These are phyloP conservation scores for Tiliqua scincoides DNA, from an alignment of 2,113 vertebrate genomes.

Conservation along the genomic window DNA sequence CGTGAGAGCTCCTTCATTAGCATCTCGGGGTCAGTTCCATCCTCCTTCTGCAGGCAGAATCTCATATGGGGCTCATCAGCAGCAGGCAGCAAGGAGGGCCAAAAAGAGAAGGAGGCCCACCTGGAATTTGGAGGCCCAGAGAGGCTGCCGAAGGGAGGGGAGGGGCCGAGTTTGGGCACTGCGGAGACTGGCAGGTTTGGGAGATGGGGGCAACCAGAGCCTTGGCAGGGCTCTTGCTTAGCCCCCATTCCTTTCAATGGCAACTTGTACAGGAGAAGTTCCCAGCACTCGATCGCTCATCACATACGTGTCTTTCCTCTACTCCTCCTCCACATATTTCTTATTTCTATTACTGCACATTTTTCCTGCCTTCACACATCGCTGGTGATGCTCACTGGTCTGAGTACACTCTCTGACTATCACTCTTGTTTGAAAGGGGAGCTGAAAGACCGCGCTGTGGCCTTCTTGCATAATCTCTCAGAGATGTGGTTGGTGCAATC, in stretches of 20 bases:
- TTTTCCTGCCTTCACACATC: not conserved
- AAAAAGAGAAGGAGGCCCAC: no score
- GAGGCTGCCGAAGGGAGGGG: no score
- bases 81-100: no score
- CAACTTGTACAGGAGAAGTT: not conserved
- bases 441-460: not conserved
- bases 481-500: not conserved
- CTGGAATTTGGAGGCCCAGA: no score
- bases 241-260: not conserved
- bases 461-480: not conserved
- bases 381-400: no score
- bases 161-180: no score
- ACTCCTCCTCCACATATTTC: not conserved
- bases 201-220: no score
- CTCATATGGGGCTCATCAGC: conserved; percentile 8
- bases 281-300: no score
- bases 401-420: no score
- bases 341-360: not conserved
- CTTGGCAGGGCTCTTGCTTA: not conserved
- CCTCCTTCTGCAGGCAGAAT: conserved; percentile 47
- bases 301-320: not conserved
- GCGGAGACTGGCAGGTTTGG: no score
- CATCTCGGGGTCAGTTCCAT: conserved; percentile 41
- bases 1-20: conserved; percentile 47
- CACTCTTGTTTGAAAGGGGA: not conserved